Evolutionary conservation across 2,888 invertebrate genomes (phyloP), one percentile per base, ranked within the genome.

Genomic region (Atethmia centrago): DNA sequence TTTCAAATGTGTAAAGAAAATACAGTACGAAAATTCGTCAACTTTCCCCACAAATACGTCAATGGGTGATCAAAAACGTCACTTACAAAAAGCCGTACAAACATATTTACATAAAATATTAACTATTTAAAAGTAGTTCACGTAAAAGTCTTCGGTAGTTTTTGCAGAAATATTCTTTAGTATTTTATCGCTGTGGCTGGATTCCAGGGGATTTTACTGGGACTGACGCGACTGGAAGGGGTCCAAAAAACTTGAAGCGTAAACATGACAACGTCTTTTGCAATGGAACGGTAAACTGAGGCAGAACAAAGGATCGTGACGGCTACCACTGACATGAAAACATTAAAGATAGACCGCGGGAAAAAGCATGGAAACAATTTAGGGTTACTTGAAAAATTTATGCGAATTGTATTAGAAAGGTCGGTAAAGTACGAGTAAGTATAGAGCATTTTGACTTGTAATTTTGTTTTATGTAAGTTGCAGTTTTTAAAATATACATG

Each of bases 171-270:
- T 88, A 89, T 89, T 87, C 82, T 91, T 89, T 87, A 85, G 88
- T 85, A 89, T 87, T 92, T 91, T 90, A 85, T 77, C 40, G 85
- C 84, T 71, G 90, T 90, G 90, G 90, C 90, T 88, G 85, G 85
- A 89, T 91, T 92, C 91, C 91, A 91, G 87, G 65, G 77, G 88
- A 91, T 93, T 92, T 92, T 87, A 87, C 77, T 69, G 67, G 63
- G 80, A 87, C 82, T 88, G 88, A 90, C 87, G 85, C 82, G 84
- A 82, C 91, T 95, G 95, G 94, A 94, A 89, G 80, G 84, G 88
- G 84, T 93, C 95, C 95, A 95, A 94, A 91, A 92, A 94, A 94
- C 88, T 94, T 92, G 79, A 76, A 84, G 85, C 90, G 89, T 89
- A 92, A 93, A 93, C 93, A 92, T 90, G 93, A 90, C 93, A 90